phyloP scores from a whole-genome alignment of 1,140 invertebrate species.

The Nixonia krombeini region DNA sequence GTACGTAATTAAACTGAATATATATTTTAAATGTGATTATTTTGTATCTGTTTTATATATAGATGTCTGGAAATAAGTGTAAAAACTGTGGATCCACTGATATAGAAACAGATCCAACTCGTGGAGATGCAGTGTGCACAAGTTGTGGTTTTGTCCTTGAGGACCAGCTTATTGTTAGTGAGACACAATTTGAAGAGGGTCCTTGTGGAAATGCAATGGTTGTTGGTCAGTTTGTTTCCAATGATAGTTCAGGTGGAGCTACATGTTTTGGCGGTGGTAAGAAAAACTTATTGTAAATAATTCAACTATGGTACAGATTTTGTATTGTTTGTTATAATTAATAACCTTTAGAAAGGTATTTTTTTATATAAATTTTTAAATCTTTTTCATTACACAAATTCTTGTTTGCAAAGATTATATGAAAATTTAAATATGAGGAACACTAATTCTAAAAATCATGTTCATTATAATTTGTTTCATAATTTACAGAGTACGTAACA shows the following conservation, averaged over 20 bases:
- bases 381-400: too few species aligned
- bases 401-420: too few species aligned
- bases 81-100: conserved; percentile 94
- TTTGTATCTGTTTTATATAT: conserved; percentile 2
- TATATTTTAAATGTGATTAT: background rate
- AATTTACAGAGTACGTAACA: too few species aligned
- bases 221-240: conserved; percentile 93
- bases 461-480: too few species aligned
- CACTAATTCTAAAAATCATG: too few species aligned
- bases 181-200: conserved; percentile 96
- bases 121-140: conserved; percentile 96
- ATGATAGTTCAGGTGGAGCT: conserved; percentile 86
- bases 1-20: too few species aligned
- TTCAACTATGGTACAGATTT: background rate
- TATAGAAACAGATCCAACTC: conserved; percentile 91
- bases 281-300: too few species aligned
- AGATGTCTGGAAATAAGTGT: conserved; percentile 81
- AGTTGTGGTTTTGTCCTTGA: conserved; percentile 96
- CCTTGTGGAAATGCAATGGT: conserved; percentile 88
- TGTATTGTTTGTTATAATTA: too few species aligned
- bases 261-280: conserved; percentile 81
- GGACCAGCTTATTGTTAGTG: conserved; percentile 96
- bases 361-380: background rate
- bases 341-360: too few species aligned
- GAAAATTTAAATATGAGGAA: too few species aligned